These are phyloP conservation scores for Takifugu flavidus DNA, from an alignment of 2,113 vertebrate genomes.

Conservation along the genomic window DNA sequence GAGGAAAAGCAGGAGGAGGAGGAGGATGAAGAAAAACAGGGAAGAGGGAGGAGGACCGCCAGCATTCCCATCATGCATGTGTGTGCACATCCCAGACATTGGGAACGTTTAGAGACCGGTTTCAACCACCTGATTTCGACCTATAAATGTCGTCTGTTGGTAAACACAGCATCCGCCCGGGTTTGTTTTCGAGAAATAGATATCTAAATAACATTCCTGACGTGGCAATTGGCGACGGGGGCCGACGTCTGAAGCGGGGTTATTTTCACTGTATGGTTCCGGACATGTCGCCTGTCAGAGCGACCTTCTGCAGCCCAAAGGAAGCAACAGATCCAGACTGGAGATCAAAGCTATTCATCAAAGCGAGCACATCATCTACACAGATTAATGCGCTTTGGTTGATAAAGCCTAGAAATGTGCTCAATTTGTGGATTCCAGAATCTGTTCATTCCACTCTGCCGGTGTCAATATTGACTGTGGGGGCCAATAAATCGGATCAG, in stretches of 20 bases:
- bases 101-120: slow-evolving; percentile 49
- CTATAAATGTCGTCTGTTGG: slow-evolving; percentile 57
- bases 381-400: background rate
- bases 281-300: too few relatives aligned
- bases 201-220: slow-evolving; percentile 59
- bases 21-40: slow-evolving; percentile 3
- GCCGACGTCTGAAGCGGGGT: slow-evolving; percentile 32
- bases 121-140: slow-evolving; percentile 51
- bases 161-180: slow-evolving; percentile 56
- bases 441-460: too few relatives aligned
- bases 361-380: background rate
- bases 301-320: too few relatives aligned
- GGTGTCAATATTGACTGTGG: too few relatives aligned
- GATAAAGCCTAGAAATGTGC: background rate
- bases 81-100: slow-evolving; percentile 44
- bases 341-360: background rate
- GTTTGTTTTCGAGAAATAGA: slow-evolving; percentile 62
- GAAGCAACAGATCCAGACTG: background rate
- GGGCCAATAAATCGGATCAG: too few relatives aligned
- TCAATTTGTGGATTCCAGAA: too few relatives aligned
- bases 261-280: slow-evolving; percentile 36
- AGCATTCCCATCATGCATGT: slow-evolving; percentile 47
- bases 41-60: slow-evolving; percentile 23
- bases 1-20: slow-evolving; percentile 19
- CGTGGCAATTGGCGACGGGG: slow-evolving; percentile 27